Base-by-base conservation (phyloP, 2,797 vertebrate species). In the Mormyrus hasselquistii region DNA sequence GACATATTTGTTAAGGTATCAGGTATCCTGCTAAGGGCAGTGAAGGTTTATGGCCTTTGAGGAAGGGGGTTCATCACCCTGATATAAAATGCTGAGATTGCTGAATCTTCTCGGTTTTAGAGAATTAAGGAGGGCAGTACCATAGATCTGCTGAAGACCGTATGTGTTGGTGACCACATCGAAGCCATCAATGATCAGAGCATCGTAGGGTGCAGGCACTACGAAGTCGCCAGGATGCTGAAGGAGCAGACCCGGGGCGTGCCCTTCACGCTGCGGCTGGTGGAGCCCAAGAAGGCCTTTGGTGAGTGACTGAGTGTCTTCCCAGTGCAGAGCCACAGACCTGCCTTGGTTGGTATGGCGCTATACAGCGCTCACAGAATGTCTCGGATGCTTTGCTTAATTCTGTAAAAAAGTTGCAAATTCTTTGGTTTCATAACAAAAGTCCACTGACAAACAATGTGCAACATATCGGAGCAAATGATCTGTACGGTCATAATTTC, bases 131-230 rank as follows among this genome's bases (percentile, higher is more conserved):
- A 99, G 87, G 96, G 96, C 86, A 99, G 98, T 93, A 98, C 98
- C 90, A 99, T 99, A 90, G 98, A 99, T 91, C 94, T 91, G 0
- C 93, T 98, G 86, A 95, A 97, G 92, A 93, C 93, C 0, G 98
- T 99, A 2, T 96, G 97, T 0, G 97, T 99, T n/a, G 98, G 98
- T 0, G 98, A 99, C 94, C 98, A 98, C 95, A 99, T 99, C 0
- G 98, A 99, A 92, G 98, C 98, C 93, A 98, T 99, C 93, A 99
- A 99, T 0, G 98, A 98, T 92, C 98, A 98, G 92, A 99, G 97
- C 90, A 99, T 99, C 2, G 98, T 99, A 0, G 98, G 98, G 86
- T 99, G 98, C 92, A 97, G 98, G 19, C 98, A 99, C 93, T 99
- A 99, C 0, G 98, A 99, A 93, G 98, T 99, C 79, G 98, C 98